Base-by-base conservation (phyloP, 30 jellyfish, hydroid and myxozoan genomes). In the Clytia hemisphaerica region DNA sequence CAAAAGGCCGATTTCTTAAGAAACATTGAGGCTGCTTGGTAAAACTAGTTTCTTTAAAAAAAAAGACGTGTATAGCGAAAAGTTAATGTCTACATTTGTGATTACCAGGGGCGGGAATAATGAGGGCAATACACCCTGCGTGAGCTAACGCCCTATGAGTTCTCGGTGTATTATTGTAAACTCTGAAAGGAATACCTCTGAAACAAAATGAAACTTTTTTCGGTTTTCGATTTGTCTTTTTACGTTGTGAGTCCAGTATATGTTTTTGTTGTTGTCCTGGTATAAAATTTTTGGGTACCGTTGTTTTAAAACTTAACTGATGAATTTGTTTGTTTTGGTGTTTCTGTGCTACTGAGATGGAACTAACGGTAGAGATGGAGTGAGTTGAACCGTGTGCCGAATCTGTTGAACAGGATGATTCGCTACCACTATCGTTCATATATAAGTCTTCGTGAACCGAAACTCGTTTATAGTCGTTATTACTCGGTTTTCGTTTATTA, bases 91-190 rank as follows among this genome's bases (percentile, higher is more conserved):
- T 35, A 65, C 78, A 65, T 6, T 34, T 37, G 38, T 65, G 78
- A 36, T 67, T 25, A 3, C 69, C 10, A 1, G 95, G 95, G 3
- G 84, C 93, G 29, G 95, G 95, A 32, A 84, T 81, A 12, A 62
- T 72, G 26, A 84, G 77, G 4, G 93, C 95, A 79, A 84, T 72
- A 50, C 93, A 76, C 30, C 93, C 95, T 28, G 78, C 74, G 72
- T 75, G 72, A 4, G 93, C 78, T 19, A 84, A 54, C 36, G 95
- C 95, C 54, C 83, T 64, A 61, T 58, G 79, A 2, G 89, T 77
- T 61, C 93, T 57, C 63, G 95, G 88, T 78, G 77, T 65, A 33
- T 84, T 75, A 36, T 79, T 61, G 61, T 58, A 32, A 15, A 76
- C 48, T 37, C 78, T 72, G 40, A 69, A 70, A 28, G 71, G 21